Base-by-base conservation (phyloP, 2,888 invertebrate species). In the Hyposoter dolosus region DNA sequence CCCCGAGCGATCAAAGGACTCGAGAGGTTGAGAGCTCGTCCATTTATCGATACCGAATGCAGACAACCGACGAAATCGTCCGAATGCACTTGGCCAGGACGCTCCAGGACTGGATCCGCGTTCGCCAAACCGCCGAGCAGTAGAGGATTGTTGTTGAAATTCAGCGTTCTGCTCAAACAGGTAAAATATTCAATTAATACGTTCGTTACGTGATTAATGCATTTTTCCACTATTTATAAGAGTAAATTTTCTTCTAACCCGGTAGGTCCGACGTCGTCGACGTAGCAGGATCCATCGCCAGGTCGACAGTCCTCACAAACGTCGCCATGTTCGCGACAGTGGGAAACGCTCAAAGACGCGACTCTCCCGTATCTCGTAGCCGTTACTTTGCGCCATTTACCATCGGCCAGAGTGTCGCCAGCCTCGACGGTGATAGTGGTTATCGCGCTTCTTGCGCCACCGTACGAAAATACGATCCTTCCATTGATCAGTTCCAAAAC, bases 21-120 rank as follows among this genome's bases (percentile, higher is more conserved):
- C 84, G 97, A 97, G 76, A 98, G 95, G 92, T 98, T 98, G 35
- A 98, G 93, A 0, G 96, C 95, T 32, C 98, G 96, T 4, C 98
- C 98, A 91, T 99, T 98, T 78, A 99, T 96, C 0, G 97, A 96
- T 1, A 99, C 97, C 89, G 98, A 98, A 92, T 98, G 98, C 89
- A 99, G 96, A 92, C 99, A 99, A 6, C 99, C 99, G 19, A 99
- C 97, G 85, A 99, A 96, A 93, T 99, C 99, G 92, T 99, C 98
- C 0, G 98, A 97, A 91, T 97, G 97, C 56, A 99, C 96, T 94
- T 99, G 98, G 0, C 98, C 98, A 0, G 98, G 98, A 66, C 98
- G 96, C 93, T 98, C 98, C 40, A 98, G 94, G 0, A 98, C 96
- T 17, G 98, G 97, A 94, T 98, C 98, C 0, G 98, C 97, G 88